Evolutionary conservation across 1,140 invertebrate genomes (phyloP), one percentile per base, ranked within the genome.

Genomic region (Zophobas atratus): DNA sequence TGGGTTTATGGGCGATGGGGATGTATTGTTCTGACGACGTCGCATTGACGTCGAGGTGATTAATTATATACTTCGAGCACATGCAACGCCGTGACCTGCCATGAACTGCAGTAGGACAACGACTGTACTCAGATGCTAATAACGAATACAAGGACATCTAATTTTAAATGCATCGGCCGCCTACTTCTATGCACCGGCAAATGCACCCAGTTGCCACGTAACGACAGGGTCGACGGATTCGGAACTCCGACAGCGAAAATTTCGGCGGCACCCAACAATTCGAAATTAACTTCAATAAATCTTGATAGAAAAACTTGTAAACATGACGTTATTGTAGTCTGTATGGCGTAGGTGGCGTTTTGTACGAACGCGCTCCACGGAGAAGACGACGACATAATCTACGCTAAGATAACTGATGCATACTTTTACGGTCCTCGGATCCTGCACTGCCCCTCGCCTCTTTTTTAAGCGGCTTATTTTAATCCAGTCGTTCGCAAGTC

Each of bases 401-500:
- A 20, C 20, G 20, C 20, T 20, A 20, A 20, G 20, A 20, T 20
- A 20, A 20, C 20, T 20, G 20, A 20, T 20, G 20, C 20, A 20
- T 20, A 20, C 20, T 20, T 20, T 20, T 20, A 20, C 20, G 20
- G 20, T 20, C 20, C 20, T 20, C 20, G 20, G 20, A 20, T 20
- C 20, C 20, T 20, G 20, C 20, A 20, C 20, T 20, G 20, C 20
- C 20, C 55, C 55, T 36, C 34, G 34, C 36, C 34, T 67, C 60
- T 67, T 63, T 78, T 74, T 79, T 80, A 80, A 80, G 67, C 79
- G 57, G 74, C 79, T 80, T 80, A 55, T 36, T 76, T 56, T 80
- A 80, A 80, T 80, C 79, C 79, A 75, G 67, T 79, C 79, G 79
- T 74, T 80, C 77, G 71, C 79, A 80, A 80, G 79, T 80, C 79